A percentile compares a stretch with the other conserved stretches of the same genome.
Conservation (phyloP, 1,140 invertebrate species). For the Ladona fulva region DNA sequence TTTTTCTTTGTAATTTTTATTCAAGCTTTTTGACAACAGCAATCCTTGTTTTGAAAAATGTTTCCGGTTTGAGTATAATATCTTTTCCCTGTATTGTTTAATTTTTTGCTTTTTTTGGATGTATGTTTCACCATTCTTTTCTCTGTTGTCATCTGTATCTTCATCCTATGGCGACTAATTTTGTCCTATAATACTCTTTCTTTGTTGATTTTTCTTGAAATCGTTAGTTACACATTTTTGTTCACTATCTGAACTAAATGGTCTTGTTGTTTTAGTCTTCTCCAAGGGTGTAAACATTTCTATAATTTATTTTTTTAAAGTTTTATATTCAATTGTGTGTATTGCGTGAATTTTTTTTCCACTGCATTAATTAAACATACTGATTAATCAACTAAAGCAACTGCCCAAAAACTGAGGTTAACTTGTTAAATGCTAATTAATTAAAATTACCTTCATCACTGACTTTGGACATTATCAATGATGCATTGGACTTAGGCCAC, state of each 20-base stretch:
- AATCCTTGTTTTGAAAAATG: background rate
- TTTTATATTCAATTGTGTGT: background rate
- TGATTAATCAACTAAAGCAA: no score
- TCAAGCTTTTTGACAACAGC: background rate
- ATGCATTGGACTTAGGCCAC: background rate
- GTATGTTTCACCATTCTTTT: background rate
- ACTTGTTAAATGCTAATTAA: background rate
- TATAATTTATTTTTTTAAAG: background rate
- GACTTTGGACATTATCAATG: background rate
- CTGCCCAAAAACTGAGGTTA: no score
- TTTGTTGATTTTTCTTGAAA: background rate
- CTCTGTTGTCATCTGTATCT: no score
- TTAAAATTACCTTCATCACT: background rate
- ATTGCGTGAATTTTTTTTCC: no score
- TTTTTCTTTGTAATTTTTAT: background rate
- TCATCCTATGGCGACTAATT: background rate
- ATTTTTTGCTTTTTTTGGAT: background rate
- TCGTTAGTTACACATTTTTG: background rate
- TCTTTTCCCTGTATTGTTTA: background rate
- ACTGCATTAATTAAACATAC: no score
- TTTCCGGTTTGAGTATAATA: no score
- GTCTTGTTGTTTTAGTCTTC: background rate
- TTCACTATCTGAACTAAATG: no score
- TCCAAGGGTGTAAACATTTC: background rate
- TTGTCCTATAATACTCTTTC: background rate